Evolutionary conservation across 1,140 invertebrate species (phyloP), one percentile per base, ranked within the genome.

Genomic region (Drosophila micromelanica): DNA sequence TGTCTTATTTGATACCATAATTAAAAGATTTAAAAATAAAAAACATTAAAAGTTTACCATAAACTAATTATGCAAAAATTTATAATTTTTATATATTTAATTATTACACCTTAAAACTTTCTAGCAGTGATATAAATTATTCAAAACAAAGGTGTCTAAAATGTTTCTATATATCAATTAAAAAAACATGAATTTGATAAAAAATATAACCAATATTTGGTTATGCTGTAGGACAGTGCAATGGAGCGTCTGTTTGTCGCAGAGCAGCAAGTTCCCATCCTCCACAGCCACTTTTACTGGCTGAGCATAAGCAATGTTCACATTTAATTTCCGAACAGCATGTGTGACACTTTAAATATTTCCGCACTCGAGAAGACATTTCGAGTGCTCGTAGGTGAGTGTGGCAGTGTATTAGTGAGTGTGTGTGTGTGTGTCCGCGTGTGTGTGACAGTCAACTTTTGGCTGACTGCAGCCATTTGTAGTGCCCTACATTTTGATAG

Each of bases 291-390:
- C 56, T 42, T 51, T 38, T 61, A 37, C 38, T 27, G 37, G 37
- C 40, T 49, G 63, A 54, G 70, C 42, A 69, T 62, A 78, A 87
- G 81, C 62, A 81, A 76, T 73, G 86, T 63, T 81, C 75, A 69
- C 81, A 86, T 86, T 86, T 86, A 87, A 86, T 86, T 86, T 86
- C 81, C 81, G 81, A 87, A 75, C 51, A 81, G 78, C 82, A 70
- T 86, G 73, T 86, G 78, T 87, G 81, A 86, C 81, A 86, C 81
- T 87, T 87, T 87, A 86, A 86, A 86, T 86, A 86, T 86, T 86
- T 86, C 82, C 81, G 81, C 81, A 81, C 78, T 86, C 70, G 70
- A 81, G 70, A 63, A 78, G 76, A 69, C 81, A 78, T 70, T 84
- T 87, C 63, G 65, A 73, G 71, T 38, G 61, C 46, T 30, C 40